Base-by-base conservation (phyloP, 2,888 invertebrate genomes). In the Oscheius sp. region DNA sequence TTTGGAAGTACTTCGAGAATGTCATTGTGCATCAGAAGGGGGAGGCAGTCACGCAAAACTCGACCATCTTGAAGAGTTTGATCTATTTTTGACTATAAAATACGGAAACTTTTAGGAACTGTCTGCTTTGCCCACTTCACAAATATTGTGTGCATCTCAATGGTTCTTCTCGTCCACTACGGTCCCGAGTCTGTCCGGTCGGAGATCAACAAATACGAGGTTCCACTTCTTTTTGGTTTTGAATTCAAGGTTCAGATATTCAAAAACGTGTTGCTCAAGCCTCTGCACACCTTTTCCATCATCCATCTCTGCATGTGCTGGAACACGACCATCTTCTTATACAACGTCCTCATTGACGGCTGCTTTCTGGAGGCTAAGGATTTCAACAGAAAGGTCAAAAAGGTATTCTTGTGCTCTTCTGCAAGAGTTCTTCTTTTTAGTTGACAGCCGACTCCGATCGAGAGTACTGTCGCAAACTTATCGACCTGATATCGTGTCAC, bases 1-100 rank as follows among this genome's bases (percentile, higher is more conserved):
- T 74, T 11, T 74, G 74, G 74, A 42, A 68, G 9, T 74, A 74
- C 29, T 50, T 74, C 10, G 68, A 68, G 33, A 68, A 58, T 35
- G 74, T 74, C 32, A 59, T 68, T 11, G 37, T 50, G 29, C 21
- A 32, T 48, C 74, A 74, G 21, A 74, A 58, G 50, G 74, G 74
- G 11, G 74, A 66, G 1, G 57, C 51, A 3, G 68, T 74, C 21
- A n/a, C 66, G 0, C 55, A 68, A 2, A 47, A 66, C 9, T 35
- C 48, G 1, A 33, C 13, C 13, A 68, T 68, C 13, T 35, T 74
- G 33, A 55, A 57, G 32, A 21, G 74, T 66, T 33, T 21, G 70
- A 53, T 48, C 3, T 21, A 21, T 21, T 21, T 21, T 33, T 42
- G 21, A 32, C 29, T 33, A 33, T 60, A 33, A 33, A 33, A 60